Evolutionary conservation across 2,113 vertebrate genomes (phyloP), one percentile per base, ranked within the genome.

Genomic region (Motacilla tschutschensis): DNA sequence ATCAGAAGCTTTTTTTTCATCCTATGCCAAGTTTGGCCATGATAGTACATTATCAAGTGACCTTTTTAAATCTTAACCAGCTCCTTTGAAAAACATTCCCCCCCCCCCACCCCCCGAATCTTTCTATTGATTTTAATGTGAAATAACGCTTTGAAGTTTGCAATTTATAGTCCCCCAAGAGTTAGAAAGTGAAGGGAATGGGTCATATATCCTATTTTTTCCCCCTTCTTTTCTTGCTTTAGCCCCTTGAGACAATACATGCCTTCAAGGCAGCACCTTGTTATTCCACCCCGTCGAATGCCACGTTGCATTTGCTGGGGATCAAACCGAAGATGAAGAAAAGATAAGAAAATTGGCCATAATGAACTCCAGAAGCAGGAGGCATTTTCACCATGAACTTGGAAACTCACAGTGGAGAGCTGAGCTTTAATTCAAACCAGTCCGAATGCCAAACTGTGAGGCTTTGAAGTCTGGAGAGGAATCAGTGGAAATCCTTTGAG

Each of bases 321-420:
- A 98, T 98, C 97, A 97, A 97, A 96, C 96, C 89, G 80, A 90
- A 96, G 97, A 97, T 98, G 97, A 95, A 97, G 97, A 92, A 96
- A 97, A 99, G 98, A 98, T 98, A 99, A 99, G 98, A 98, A 98
- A 98, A 98, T 98, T 97, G 98, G 95, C 95, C 95, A 87, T 99
- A 98, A 99, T 98, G 98, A 98, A 98, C 98, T 97, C 98, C 98
- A 99, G 98, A 98, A 97, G 97, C 95, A 67, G 87, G 93, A 78
- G 36, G 96, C 95, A 97, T 97, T 97, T 97, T 98, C 97, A 96
- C 98, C 97, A 92, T 97, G 93, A 98, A 98, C 98, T 97, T 96
- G 95, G 97, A 98, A 97, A 97, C 89, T 78, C 47, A 16, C 97
- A 94, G 87, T 96, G 92, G 96, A 97, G 97, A 97, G 97, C 97